These are phyloP conservation scores for Archocentrus centrarchus DNA, from an alignment of 2,113 vertebrate genomes.

Conservation along the genomic window DNA sequence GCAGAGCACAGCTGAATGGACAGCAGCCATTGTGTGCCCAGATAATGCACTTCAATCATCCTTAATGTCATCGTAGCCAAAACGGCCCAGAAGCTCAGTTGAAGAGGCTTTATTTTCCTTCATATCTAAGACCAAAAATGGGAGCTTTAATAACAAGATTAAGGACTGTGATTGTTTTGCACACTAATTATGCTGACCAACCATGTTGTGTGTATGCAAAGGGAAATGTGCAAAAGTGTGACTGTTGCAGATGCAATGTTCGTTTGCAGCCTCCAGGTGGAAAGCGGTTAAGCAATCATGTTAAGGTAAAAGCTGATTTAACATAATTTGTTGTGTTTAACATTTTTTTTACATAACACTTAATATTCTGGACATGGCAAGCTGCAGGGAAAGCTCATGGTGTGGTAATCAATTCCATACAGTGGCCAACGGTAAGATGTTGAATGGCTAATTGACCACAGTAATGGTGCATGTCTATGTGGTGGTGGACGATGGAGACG, in stretches of 20 bases:
- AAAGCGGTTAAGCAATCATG: slow-evolving; percentile 39
- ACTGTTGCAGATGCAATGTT: slow-evolving; percentile 25
- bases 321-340: slow-evolving; percentile 40
- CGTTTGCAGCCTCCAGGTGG: slow-evolving; percentile 8
- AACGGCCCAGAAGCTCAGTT: slow-evolving; percentile 47
- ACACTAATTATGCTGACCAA: slow-evolving; percentile 34
- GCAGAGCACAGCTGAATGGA: slow-evolving; percentile 69
- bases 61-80: slow-evolving; percentile 75
- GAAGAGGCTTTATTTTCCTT: slow-evolving; percentile 41
- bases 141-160: slow-evolving; percentile 49
- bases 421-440: slow-evolving; percentile 68
- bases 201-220: not conserved
- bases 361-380: slow-evolving; percentile 71
- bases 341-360: slow-evolving; percentile 41
- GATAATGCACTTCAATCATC: slow-evolving; percentile 81
- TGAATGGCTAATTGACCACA: slow-evolving; percentile 81
- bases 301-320: slow-evolving; percentile 52
- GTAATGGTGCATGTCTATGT: slow-evolving; percentile 79
- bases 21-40: slow-evolving; percentile 75
- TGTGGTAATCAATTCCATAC: slow-evolving; percentile 78
- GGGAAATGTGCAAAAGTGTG: not conserved
- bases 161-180: slow-evolving; percentile 30
- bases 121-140: slow-evolving; percentile 39
- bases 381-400: slow-evolving; percentile 61
- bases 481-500: slow-evolving; percentile 69